Base-by-base conservation (phyloP, 30 jellyfish, hydroid and myxozoan species). In the Clytia hemisphaerica region DNA sequence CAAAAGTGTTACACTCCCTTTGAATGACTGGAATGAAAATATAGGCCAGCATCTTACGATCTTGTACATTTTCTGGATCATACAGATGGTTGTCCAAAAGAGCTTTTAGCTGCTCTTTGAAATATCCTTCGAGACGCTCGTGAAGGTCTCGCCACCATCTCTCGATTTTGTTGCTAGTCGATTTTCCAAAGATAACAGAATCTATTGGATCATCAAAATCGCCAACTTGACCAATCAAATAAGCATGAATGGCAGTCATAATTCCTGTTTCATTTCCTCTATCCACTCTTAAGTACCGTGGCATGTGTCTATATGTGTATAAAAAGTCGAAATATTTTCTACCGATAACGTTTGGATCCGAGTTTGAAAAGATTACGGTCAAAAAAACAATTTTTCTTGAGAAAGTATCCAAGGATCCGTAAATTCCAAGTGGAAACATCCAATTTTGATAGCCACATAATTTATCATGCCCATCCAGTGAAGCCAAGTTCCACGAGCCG, bases 241-340 rank as follows among this genome's bases (percentile, higher is more conserved):
- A 58, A 31, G 65, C 22, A 22, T 63, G 22, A 14, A 63, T 63
- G 16, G 64, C 21, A n/a, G 77, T 63, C 72, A 63, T 37, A 22
- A 18, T 12, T 37, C 77, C 77, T 12, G 77, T 63, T 63, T 63
- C 77, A 7, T 29, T 63, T n/a, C 48, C 77, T 47, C 68, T 63
- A 36, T 63, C 77, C 36, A 63, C 40, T 36, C 64, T 63, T 25
- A 63, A n/a, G 16, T 22, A 14, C 16, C 21, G 14, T 25, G 72
- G 72, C 26, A 59, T 25, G 14, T 10, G 24, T 28, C 35, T 59
- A 22, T 48, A 28, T 40, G 16, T 63, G 40, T 34, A 63, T 32
- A 63, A 47, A n/a, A 34, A 36, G 36, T 40, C 77, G 25, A 63
- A 21, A 63, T 63, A 63, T 24, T 35, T 37, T 47, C 36, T 63